Evolutionary conservation across 1,140 invertebrate species (phyloP).

Genomic region (Calycopis cecrops): DNA sequence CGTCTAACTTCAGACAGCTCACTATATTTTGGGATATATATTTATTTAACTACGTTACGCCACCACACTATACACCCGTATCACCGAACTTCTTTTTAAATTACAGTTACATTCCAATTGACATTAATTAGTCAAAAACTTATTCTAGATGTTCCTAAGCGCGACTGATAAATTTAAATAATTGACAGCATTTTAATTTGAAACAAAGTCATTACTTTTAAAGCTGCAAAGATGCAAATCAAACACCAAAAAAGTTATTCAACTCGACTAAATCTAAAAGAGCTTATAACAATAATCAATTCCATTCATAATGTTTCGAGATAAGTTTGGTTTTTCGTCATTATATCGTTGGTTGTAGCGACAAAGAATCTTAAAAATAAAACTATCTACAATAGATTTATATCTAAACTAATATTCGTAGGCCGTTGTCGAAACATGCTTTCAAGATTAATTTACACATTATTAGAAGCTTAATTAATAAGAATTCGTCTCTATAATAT

Average conservation of each 20-base stretch:
- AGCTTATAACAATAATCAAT: slow-evolving; percentile 14
- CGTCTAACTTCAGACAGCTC: too few species aligned
- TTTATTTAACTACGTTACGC: slow-evolving; percentile 4
- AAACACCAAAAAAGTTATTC: not conserved
- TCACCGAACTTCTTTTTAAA: slow-evolving; percentile 12
- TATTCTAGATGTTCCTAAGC: not conserved
- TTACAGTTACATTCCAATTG: slow-evolving; percentile 13
- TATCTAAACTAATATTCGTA: slow-evolving; percentile 24
- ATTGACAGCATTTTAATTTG: slow-evolving; percentile 4
- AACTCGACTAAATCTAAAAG: slow-evolving; percentile 4
- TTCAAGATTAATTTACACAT: slow-evolving; percentile 17
- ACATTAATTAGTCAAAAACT: slow-evolving; percentile 13
- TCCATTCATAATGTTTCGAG: slow-evolving; percentile 15
- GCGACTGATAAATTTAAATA: not conserved
- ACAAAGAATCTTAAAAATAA: not conserved
- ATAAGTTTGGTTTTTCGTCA: not conserved
- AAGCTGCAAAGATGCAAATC: too few species aligned
- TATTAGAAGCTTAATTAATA: slow-evolving; percentile 11
- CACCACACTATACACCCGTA: slow-evolving; percentile 14
- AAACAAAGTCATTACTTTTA: not conserved
- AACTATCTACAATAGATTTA: too few species aligned
- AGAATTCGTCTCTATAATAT: slow-evolving; percentile 11
- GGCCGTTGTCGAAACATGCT: slow-evolving; percentile 29
- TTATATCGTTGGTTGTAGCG: not conserved
- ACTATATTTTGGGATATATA: not conserved